A percentile compares a stretch with the other conserved stretches of the same genome.
These are phyloP conservation scores for Poecilia wingei DNA, from an alignment of 2,797 vertebrate genomes.

Conservation along the genomic window DNA sequence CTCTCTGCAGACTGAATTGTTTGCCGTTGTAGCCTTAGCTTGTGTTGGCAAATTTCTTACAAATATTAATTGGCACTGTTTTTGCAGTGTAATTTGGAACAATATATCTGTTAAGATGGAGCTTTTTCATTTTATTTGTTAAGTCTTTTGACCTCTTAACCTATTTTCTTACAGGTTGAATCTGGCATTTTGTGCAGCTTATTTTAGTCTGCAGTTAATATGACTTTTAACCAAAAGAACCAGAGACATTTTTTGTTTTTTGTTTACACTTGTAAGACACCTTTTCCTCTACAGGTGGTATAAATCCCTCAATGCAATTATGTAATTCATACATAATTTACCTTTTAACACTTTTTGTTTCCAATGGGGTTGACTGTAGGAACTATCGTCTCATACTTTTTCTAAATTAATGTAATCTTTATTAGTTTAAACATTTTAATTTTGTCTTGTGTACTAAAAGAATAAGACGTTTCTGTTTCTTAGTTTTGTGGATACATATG, in stretches of 20 bases:
- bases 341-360: neutral
- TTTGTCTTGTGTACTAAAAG: neutral
- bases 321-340: neutral
- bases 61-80: neutral
- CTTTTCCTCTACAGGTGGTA: neutral
- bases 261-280: neutral
- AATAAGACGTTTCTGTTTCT: neutral
- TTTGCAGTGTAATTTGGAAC: neutral
- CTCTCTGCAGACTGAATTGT: neutral
- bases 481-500: neutral
- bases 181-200: neutral
- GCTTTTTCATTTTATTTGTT: too few relatives aligned
- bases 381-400: neutral
- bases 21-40: neutral
- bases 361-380: neutral
- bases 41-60: neutral
- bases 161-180: neutral
- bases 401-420: neutral
- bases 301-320: neutral
- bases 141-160: too few relatives aligned
- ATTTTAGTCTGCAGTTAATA: neutral
- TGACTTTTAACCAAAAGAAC: too few relatives aligned
- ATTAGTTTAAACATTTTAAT: neutral
- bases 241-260: neutral
- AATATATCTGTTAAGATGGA: neutral